Evolutionary conservation across 1,140 invertebrate species (phyloP).

Genomic region (Belonocnema kinseyi): DNA sequence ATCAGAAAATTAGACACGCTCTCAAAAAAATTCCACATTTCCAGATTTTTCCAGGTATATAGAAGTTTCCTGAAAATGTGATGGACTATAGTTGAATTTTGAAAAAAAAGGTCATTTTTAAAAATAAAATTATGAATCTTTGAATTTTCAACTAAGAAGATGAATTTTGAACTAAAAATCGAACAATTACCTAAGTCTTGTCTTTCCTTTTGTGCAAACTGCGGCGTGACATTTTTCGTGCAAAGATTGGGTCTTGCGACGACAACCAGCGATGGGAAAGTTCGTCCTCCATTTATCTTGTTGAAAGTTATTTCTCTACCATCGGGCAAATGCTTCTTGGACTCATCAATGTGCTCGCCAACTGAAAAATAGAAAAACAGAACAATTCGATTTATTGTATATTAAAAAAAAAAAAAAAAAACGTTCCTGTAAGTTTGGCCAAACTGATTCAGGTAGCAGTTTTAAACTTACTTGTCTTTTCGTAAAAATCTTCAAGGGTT

Average conservation of each 20-base stretch:
- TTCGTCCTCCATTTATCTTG: constrained; percentile 86
- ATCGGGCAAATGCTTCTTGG: constrained; percentile 78
- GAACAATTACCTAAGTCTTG: constrained; percentile 70
- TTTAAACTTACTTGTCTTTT: constrained; percentile 19
- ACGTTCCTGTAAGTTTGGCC: not conserved
- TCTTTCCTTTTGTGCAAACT: constrained; percentile 70
- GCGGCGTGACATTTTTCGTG: constrained; percentile 77
- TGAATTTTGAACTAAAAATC: too few relatives aligned
- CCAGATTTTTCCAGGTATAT: too few relatives aligned
- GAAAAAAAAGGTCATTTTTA: too few relatives aligned
- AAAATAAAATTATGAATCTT: too few relatives aligned
- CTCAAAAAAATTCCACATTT: too few relatives aligned
- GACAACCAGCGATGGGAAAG: constrained; percentile 89
- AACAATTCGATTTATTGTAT: not conserved
- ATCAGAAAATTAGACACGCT: too few relatives aligned
- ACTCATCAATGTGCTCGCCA: constrained; percentile 71
- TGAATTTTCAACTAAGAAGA: too few relatives aligned
- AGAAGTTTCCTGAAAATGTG: too few relatives aligned
- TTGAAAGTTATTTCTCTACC: constrained; percentile 84
- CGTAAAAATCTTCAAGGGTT: constrained; percentile 21
- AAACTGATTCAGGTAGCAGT: not conserved
- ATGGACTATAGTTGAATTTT: too few relatives aligned
- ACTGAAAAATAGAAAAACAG: constrained; percentile 49
- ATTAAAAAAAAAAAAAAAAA: too few relatives aligned
- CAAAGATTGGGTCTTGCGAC: constrained; percentile 85